These are phyloP conservation scores for Plebejus anna DNA, from an alignment of 2,888 invertebrate species.

Conservation along the genomic window DNA sequence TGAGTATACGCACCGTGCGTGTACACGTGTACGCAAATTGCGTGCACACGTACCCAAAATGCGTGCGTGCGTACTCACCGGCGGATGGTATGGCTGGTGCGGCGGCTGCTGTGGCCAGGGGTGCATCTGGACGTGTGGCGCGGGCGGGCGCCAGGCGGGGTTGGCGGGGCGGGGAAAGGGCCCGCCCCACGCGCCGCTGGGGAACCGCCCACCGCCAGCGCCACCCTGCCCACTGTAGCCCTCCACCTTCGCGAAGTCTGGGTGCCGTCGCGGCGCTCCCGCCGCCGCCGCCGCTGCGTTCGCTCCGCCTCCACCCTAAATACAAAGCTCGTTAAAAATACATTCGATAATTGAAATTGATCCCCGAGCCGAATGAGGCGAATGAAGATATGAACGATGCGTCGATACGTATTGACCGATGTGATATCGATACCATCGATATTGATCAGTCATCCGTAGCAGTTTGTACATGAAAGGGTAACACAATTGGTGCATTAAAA, in stretches of 20 bases:
- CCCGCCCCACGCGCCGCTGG: conserved; percentile 49
- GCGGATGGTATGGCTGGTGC: conserved; percentile 61
- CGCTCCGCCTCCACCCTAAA: conserved; percentile 45
- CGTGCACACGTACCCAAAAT: neutral
- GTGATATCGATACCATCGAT: neutral
- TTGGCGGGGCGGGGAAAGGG: conserved; percentile 59
- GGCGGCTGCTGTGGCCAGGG: conserved; percentile 63
- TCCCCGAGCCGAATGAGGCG: conserved; percentile 21
- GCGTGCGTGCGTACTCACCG: conserved; percentile 43
- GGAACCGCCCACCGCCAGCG: conserved; percentile 44
- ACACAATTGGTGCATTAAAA: neutral
- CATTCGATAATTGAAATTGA: neutral
- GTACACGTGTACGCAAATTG: neutral
- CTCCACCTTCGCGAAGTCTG: conserved; percentile 87
- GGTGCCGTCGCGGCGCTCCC: conserved; percentile 87
- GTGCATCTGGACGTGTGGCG: conserved; percentile 51
- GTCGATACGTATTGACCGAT: neutral
- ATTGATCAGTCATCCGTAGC: neutral
- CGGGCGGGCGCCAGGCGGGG: conserved; percentile 52
- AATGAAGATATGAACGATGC: neutral
- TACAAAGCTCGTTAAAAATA: conserved; percentile 19
- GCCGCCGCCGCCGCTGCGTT: conserved; percentile 58
- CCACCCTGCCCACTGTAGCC: conserved; percentile 47
- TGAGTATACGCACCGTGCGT: neutral
- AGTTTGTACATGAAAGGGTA: neutral